Conservation (phyloP, 2,113 vertebrate genomes). For the Varanus komodoensis region DNA sequence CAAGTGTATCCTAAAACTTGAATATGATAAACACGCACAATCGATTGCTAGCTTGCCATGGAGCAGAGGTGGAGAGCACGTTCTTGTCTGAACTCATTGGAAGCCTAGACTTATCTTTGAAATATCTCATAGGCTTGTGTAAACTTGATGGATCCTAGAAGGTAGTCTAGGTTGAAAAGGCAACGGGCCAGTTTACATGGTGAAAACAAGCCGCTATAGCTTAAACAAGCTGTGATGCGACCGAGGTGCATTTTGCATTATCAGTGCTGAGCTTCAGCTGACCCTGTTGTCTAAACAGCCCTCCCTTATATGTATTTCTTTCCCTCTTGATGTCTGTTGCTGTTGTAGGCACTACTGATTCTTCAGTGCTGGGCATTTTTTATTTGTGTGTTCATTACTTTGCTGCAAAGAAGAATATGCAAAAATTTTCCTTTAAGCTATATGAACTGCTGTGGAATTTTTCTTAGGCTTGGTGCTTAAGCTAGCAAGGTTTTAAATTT, state of each 20-base stretch:
- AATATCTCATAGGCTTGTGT: neutral
- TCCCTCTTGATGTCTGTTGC: neutral
- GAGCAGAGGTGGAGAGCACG: neutral
- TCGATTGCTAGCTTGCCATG: neutral
- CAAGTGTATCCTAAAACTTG: neutral
- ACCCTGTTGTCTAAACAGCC: too few relatives aligned
- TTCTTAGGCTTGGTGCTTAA: neutral
- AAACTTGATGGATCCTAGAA: neutral
- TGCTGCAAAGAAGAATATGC: neutral
- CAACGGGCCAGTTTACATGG: too few relatives aligned
- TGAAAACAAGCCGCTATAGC: too few relatives aligned
- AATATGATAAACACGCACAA: neutral
- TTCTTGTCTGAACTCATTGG: neutral
- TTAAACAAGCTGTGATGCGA: too few relatives aligned
- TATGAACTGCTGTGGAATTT: neutral
- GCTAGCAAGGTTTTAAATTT: constrained; percentile 19
- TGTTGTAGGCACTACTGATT: neutral
- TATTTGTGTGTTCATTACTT: neutral
- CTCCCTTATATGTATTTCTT: neutral
- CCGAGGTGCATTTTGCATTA: too few relatives aligned
- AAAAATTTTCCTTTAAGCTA: neutral
- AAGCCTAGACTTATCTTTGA: neutral
- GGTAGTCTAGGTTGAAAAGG: neutral
- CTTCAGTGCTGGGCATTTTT: neutral
- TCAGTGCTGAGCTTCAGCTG: too few relatives aligned